Base-by-base conservation (phyloP, 2,888 invertebrate genomes). In the Gymnosoma rotundatum region DNA sequence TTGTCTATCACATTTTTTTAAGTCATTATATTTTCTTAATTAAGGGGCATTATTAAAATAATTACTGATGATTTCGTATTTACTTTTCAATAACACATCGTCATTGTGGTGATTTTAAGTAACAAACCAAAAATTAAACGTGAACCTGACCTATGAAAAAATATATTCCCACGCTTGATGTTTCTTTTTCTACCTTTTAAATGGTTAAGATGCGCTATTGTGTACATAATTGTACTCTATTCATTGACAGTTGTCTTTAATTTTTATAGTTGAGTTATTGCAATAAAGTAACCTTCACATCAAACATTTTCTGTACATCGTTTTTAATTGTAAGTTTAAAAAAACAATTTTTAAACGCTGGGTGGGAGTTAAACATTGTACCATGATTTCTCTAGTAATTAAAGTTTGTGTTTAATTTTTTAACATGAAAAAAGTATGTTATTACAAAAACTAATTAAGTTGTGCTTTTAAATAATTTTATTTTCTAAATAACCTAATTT, bases 261-360 rank as follows among this genome's bases (percentile, higher is more conserved):
- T 63, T 14, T 56, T 58, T 58, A 18, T 58, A 64, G 58, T 60
- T 60, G 21, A 45, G 42, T 56, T 69, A 69, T 66, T 80, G 70
- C 61, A 38, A 66, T 58, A 21, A 76, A 54, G 18, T 52, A 63
- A 69, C 83, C 80, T 83, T 83, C 72, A 69, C 80, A 61, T 80
- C 80, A 80, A 70, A 76, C 10, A 80, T 63, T 80, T 80, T 73
- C 21, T 78, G 58, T 73, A 58, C 6, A 5, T 32, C 7, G 36
- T 60, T 74, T 61, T 54, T 67, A 75, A 61, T 76, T 75, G 74
- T 38, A 60, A n/a, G 52, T 69, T 78, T 54, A 32, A 32, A 38
- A n/a, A 32, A 75, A 75, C 6, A 16, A 61, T 45, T 45, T 7
- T 58, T 58, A 21, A 36, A 38, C 54, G 16, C 45, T 61, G 25